phyloP scores from a whole-genome alignment of 2,797 vertebrate genomes.

The Zenarchopterus dispar region DNA sequence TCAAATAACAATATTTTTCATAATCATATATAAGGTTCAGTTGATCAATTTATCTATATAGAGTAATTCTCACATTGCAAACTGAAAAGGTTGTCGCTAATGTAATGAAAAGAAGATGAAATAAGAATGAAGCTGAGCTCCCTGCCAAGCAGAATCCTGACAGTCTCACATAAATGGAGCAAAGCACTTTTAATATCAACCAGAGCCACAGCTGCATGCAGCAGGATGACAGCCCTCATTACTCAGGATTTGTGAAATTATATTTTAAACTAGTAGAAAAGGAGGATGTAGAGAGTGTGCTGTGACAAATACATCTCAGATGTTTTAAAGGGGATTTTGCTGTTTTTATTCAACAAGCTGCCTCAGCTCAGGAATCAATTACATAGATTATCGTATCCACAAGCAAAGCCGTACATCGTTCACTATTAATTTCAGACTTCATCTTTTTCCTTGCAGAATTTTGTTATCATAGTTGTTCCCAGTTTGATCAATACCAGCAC shows the following conservation, averaged over 20 bases:
- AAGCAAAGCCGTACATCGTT: slow-evolving; percentile 28
- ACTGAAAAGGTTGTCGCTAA: slow-evolving; percentile 23
- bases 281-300: slow-evolving; percentile 5
- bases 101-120: slow-evolving; percentile 22
- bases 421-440: slow-evolving; percentile 22
- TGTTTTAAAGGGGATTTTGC: slow-evolving; percentile 21
- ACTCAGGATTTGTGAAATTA: slow-evolving; percentile 43
- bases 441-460: slow-evolving; percentile 24
- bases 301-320: slow-evolving; percentile 2
- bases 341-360: slow-evolving; percentile 14
- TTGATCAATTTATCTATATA: no score
- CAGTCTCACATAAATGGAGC: slow-evolving; percentile 45
- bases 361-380: slow-evolving; percentile 28
- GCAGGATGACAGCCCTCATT: slow-evolving; percentile 45
- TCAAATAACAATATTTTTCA: neutral
- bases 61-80: no score
- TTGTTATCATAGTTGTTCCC: slow-evolving; percentile 44
- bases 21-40: no score
- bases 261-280: slow-evolving; percentile 31
- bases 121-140: slow-evolving; percentile 14
- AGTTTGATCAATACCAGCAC: slow-evolving; percentile 56
- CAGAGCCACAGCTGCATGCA: slow-evolving; percentile 44
- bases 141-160: slow-evolving; percentile 44
- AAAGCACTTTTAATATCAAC: slow-evolving; percentile 51
- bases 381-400: slow-evolving; percentile 46